Evolutionary conservation across 2,113 vertebrate species (phyloP), one percentile per base, ranked within the genome.

Genomic region (Osmerus eperlanus): DNA sequence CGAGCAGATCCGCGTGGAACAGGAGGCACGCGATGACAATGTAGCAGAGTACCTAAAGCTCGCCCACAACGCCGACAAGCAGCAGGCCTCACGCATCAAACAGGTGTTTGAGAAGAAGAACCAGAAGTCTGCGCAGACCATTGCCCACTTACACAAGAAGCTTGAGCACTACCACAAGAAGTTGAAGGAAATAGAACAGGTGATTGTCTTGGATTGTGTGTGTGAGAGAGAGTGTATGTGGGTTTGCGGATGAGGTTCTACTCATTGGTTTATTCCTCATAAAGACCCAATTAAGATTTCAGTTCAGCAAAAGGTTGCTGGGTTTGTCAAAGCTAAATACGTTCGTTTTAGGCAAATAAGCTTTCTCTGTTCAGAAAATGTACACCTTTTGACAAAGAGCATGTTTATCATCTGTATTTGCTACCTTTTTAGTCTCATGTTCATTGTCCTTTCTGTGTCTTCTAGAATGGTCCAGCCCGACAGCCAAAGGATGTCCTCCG

Each of bases 61-160:
- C 81, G 97, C 97, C 80, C 97, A 98, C 90, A 99, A 99, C 15
- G 97, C 97, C 0, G 97, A 99, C 92, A 96, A 94, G 84, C 97
- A 98, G 89, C 97, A 99, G 86, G 97, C 93, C 0, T 94, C 94
- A 0, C 94, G 97, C 77, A 99, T 99, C 92, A 99, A 98, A 87
- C 97, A 99, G 88, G 97, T 99, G 67, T 99, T 99, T 0, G 97
- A 99, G 92, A 99, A 99, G 92, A 99, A 99, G 91, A 99, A 99
- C 84, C 97, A 99, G 90, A 99, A 98, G 74, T 99, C 97, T 0
- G 97, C 97, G 0, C 96, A 98, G 92, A 97, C 94, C 78, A 99
- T 99, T 2, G 94, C 97, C 0, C 97, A 99, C 86, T 90, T 99
- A 85, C 96, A 99, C 92, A 98, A 98, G 89, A 99, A 99, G 73